Evolutionary conservation across 2,113 vertebrate genomes (phyloP).

Genomic region (Gnathonemus echidnorhynchus): DNA sequence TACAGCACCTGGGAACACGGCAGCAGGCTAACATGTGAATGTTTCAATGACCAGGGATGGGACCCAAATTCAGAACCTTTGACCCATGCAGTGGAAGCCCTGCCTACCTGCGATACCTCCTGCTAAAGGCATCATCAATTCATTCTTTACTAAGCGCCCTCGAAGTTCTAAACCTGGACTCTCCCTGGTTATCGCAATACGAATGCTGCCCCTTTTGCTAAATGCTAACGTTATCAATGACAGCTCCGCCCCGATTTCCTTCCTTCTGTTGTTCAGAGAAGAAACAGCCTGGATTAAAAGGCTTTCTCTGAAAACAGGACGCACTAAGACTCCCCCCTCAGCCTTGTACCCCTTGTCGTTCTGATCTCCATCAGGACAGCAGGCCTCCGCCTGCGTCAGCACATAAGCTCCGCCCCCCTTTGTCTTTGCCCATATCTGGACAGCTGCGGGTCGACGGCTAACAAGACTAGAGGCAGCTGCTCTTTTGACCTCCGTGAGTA

Average conservation of each 20-base stretch:
- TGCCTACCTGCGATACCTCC: neutral
- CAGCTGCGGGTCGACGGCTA: constrained; percentile 12
- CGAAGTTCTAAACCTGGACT: neutral
- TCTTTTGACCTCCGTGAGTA: constrained; percentile 14
- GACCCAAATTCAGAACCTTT: neutral
- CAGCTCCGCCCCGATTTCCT: neutral
- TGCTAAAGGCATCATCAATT: neutral
- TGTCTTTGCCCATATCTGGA: constrained; percentile 7
- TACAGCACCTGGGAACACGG: neutral
- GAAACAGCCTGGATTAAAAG: neutral
- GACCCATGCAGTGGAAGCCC: neutral
- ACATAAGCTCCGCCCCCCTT: neutral
- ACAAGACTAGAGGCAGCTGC: constrained; percentile 22
- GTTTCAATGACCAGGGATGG: neutral
- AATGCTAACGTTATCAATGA: neutral
- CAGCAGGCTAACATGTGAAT: neutral
- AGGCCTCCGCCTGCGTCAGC: neutral
- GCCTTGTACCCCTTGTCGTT: neutral
- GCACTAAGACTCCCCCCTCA: neutral
- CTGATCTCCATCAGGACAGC: neutral
- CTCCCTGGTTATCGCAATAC: neutral
- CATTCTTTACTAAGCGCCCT: neutral
- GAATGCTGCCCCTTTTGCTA: neutral
- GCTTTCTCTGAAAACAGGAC: neutral
- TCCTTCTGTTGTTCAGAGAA: neutral